Conservation (phyloP, 2,113 vertebrate genomes). For the Tricholaema leucomelas region DNA sequence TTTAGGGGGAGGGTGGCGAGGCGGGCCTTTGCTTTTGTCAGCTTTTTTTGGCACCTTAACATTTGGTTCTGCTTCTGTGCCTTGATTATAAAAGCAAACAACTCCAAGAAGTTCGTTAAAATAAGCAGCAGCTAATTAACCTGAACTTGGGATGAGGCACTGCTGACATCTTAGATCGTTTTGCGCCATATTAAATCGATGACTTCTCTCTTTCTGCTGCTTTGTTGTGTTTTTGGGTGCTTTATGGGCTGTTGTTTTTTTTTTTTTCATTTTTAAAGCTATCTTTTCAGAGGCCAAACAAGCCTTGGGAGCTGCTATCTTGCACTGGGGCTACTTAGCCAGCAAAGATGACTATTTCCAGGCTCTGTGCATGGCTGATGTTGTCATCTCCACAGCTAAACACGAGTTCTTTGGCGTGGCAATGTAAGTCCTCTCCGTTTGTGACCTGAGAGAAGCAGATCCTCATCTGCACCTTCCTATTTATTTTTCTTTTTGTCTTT, state of each 20-base stretch:
- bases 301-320: constrained; percentile 78
- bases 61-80: constrained; percentile 99
- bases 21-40: constrained; percentile 96
- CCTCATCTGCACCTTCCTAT: constrained; percentile 27
- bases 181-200: constrained; percentile 90
- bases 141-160: constrained; percentile 95
- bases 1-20: constrained; percentile 89
- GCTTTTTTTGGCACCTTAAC: constrained; percentile 99
- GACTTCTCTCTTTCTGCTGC: constrained; percentile 81
- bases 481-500: background rate
- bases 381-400: constrained; percentile 93
- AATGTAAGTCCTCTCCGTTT: constrained; percentile 85
- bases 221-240: background rate
- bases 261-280: constrained; percentile 69
- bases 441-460: constrained; percentile 33
- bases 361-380: constrained; percentile 87
- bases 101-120: constrained; percentile 99
- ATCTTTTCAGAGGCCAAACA: constrained; percentile 85
- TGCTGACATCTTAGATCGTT: constrained; percentile 93
- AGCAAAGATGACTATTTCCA: constrained; percentile 87
- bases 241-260: background rate
- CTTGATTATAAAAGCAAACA: constrained; percentile 99
- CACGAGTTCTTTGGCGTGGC: constrained; percentile 98
- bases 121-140: constrained; percentile 99
- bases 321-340: constrained; percentile 92